phyloP scores from a whole-genome alignment of 2,797 vertebrate species.

The Lacerta bilineata region DNA sequence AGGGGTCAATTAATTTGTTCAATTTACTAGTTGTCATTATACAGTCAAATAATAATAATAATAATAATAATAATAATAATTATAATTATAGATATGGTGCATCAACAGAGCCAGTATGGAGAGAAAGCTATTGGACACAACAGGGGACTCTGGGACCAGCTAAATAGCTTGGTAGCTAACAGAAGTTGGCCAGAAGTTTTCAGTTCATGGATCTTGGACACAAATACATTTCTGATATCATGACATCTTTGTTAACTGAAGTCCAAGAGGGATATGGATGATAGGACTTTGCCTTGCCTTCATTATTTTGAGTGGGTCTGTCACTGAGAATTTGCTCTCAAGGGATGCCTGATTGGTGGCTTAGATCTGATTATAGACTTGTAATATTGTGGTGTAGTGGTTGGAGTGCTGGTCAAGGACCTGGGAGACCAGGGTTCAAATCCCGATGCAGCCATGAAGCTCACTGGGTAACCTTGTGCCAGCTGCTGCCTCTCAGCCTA shows the following conservation, averaged over 20 bases:
- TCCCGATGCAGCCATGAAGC: no score
- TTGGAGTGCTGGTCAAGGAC: no score
- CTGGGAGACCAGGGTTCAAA: no score
- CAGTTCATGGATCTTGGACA: no score
- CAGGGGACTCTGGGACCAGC: neutral
- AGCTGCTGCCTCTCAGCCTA: no score
- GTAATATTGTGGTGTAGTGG: neutral
- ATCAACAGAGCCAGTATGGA: neutral
- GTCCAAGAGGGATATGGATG: neutral
- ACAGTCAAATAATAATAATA: conserved; percentile 9
- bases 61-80: no score
- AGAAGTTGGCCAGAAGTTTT: neutral
- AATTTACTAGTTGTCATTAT: conserved; percentile 70
- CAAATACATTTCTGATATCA: neutral
- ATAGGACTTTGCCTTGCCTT: neutral
- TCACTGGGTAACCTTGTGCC: no score
- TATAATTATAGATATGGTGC: neutral
- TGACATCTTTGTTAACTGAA: neutral
- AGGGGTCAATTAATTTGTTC: conserved; percentile 69
- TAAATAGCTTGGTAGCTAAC: neutral
- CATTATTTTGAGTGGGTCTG: neutral
- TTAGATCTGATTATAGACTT: neutral
- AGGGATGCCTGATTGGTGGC: neutral
- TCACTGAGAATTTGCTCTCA: neutral
- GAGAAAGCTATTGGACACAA: rapidly evolving